Base-by-base conservation (phyloP, 2,888 invertebrate genomes). In the Chloromyia formosa region DNA sequence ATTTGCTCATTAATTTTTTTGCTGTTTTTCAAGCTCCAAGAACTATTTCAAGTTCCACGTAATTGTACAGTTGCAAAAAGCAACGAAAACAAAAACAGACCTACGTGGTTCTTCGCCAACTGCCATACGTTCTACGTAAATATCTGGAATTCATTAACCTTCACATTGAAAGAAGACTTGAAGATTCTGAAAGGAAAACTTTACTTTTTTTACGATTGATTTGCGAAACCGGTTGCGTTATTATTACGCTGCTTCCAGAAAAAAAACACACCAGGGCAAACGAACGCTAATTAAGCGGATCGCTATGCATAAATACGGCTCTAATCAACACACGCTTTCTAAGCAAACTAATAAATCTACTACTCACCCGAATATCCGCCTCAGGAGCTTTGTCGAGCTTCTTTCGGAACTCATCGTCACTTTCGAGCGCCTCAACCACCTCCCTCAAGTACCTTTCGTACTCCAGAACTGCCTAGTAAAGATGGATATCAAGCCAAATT, bases 401-500 rank as follows among this genome's bases (percentile, higher is more conserved):
- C 76, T 91, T 89, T 49, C 92, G 89, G 81, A 96, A 96, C 9
- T 92, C 91, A 0, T 91, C 90, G 86, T 98, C 98, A 78, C 92
- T 93, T 86, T 98, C 97, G 27, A 98, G 84, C 0, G 93, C 91
- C 81, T 93, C 91, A 0, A 97, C 94, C 0, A 98, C 95, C 86
- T 98, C 95, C 78, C 92, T 91, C 58, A 98, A 86, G 83, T 98
- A 98, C 58, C 94, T 87, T 78, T 94, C 93, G 86, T 98, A 98
- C 73, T 85, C 85, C 60, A 85, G 77, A 10, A 80, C 80, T 14
- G 23, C 40, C 78, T 79, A n/a, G n/a, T n/a, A 22, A 3, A 61
- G 0, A 20, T 60, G 16, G 23, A 60, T 20, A 23, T 60, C n/a
- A 35, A 1, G 18, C 2, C 12, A 23, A 22, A 22, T 22, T 27